phyloP scores from a whole-genome alignment of 2,113 vertebrate genomes.

The Epinephelus fuscoguttatus region DNA sequence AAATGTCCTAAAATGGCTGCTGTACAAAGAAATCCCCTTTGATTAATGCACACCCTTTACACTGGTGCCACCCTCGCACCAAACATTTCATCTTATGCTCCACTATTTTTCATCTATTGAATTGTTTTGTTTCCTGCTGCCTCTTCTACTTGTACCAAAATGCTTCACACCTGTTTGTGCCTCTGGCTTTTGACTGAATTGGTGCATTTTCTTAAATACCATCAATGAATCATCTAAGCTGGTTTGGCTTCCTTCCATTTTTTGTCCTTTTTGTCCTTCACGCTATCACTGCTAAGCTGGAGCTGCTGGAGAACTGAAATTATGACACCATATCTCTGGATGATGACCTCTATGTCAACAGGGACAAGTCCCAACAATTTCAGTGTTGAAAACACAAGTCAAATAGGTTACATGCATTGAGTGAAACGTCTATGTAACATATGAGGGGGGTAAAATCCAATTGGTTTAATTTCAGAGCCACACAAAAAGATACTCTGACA shows the following conservation, averaged over 20 bases:
- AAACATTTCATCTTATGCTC: background rate
- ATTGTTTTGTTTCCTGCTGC: background rate
- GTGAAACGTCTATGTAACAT: background rate
- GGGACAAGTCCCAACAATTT: background rate
- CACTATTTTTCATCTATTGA: background rate
- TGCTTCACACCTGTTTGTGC: background rate
- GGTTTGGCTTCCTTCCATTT: background rate
- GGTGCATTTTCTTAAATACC: background rate
- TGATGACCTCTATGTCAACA: background rate
- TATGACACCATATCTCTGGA: background rate
- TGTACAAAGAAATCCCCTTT: background rate
- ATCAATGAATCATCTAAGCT: background rate
- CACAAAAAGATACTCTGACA: background rate
- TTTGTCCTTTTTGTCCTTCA: background rate
- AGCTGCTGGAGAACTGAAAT: background rate
- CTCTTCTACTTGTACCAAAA: background rate
- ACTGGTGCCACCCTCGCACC: background rate
- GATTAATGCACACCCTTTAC: background rate
- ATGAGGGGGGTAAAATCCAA: background rate
- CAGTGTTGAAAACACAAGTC: background rate
- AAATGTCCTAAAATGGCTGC: too few relatives aligned
- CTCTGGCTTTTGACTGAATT: background rate
- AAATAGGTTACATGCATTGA: background rate
- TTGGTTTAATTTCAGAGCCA: background rate
- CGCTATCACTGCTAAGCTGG: background rate